Base-by-base conservation (phyloP, 2,888 invertebrate genomes). In the Ophion obscuratus region DNA sequence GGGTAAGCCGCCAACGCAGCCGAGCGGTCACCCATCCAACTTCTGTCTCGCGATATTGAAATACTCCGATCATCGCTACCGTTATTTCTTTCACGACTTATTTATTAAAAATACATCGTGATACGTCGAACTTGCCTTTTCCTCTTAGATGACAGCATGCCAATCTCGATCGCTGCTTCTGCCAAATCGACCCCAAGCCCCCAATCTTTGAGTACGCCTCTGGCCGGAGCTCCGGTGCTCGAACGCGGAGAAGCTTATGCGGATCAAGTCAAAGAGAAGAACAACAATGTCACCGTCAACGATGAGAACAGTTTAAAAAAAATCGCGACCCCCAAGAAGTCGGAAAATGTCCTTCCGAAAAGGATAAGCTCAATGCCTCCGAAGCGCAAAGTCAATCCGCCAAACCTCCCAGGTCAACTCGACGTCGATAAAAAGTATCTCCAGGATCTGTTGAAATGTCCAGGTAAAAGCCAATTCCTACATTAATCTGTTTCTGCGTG, bases 371-470 rank as follows among this genome's bases (percentile, higher is more conserved):
- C 81, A 10, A 64, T 57, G 67, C 61, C 86, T 1, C 31, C 68
- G 0, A 88, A 87, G 62, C 88, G 88, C 24, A 88, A 88, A 68
- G 80, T n/a, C 47, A 85, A 80, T 31, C 87, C 88, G 78, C 87
- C 88, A 2, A 90, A 90, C 87, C 86, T 92, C 40, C 88, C 91
- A 6, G 91, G 89, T 36, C 90, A 91, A 78, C 81, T 92, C 11
- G 92, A 91, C 62, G 89, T 90, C 36, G 92, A 92, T 66, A 92
- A 91, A 75, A 90, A 89, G 20, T 92, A 92, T 78, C 88, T 92
- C 66, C 90, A 92, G 74, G 89, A 91, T 85, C 88, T 92, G 0
- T 44, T 92, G 0, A 92, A 91, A 81, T 86, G 90, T 36, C 90
- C 92, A 88, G 92, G 92, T 92, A 89, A 62, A 59, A 61, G 44